These are phyloP conservation scores for Petrocephalus microphthalmus DNA, from an alignment of 2,113 vertebrate genomes.

Conservation along the genomic window DNA sequence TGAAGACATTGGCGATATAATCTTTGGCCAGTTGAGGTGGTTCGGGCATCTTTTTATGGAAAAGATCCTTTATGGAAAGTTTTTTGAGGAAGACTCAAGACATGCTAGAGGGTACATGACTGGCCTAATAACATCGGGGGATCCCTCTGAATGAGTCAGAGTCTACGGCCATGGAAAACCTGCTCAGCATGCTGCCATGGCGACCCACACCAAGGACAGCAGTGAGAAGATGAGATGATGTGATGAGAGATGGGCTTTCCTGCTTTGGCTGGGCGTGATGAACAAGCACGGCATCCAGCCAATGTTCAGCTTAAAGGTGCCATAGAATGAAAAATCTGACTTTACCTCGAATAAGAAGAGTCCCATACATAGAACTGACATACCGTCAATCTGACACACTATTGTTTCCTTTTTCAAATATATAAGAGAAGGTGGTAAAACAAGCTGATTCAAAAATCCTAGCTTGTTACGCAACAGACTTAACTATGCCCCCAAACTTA, in stretches of 20 bases:
- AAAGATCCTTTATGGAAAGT: neutral
- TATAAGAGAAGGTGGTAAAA: neutral
- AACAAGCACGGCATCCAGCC: neutral
- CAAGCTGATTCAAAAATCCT: neutral
- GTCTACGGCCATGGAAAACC: neutral
- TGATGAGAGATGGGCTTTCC: neutral
- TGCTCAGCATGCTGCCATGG: neutral
- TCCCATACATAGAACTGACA: neutral
- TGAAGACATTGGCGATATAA: neutral
- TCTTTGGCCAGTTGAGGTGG: neutral
- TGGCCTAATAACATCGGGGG: neutral
- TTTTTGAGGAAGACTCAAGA: neutral
- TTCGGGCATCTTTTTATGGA: neutral
- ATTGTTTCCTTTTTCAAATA: neutral
- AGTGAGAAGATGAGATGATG: neutral
- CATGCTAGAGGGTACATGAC: neutral
- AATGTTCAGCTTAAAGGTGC: neutral
- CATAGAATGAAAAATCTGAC: neutral
- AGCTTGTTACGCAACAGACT: neutral
- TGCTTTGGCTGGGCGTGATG: neutral
- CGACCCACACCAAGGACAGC: neutral
- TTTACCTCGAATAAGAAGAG: neutral
- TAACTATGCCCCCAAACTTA: neutral
- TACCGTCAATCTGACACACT: neutral
- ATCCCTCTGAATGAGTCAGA: neutral